Conservation (phyloP, 2,888 invertebrate genomes). For the Sussaba pulchella region DNA sequence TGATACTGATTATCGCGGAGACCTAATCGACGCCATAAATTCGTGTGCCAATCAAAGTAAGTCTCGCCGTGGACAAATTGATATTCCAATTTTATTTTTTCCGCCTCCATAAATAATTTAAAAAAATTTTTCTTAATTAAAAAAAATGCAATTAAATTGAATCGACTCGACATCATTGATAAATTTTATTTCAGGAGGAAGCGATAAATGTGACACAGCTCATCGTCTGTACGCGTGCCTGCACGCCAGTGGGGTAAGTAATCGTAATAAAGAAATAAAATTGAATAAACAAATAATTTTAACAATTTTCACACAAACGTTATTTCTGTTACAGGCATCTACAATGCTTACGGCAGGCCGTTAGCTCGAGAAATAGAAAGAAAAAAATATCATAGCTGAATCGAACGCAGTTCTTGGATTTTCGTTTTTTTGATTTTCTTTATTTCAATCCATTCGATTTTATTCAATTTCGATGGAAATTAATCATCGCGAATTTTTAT, state of each 20-base stretch:
- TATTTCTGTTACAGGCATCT: constrained; percentile 24
- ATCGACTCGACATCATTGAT: no score
- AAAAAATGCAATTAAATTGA: background rate
- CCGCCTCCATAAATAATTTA: no score
- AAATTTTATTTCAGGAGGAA: constrained; percentile 52
- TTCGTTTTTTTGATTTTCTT: background rate
- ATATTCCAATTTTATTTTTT: no score
- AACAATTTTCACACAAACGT: background rate
- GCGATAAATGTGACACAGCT: constrained; percentile 57
- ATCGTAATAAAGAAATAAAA: background rate
- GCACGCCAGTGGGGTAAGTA: constrained; percentile 46
- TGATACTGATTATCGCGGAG: constrained; percentile 10
- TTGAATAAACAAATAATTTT: no score
- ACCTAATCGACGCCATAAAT: constrained; percentile 39
- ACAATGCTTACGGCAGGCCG: constrained; percentile 22
- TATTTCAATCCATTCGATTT: background rate
- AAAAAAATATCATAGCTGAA: no score
- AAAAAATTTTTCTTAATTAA: background rate
- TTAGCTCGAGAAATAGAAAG: background rate
- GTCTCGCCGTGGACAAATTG: constrained; percentile 1
- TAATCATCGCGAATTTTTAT: background rate
- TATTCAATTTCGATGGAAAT: background rate
- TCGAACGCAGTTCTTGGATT: background rate
- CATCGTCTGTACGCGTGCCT: constrained; percentile 47
- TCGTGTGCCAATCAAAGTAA: constrained; percentile 55